Evolutionary conservation across 2,888 invertebrate genomes (phyloP).

Genomic region (Alentia gelatinosa): DNA sequence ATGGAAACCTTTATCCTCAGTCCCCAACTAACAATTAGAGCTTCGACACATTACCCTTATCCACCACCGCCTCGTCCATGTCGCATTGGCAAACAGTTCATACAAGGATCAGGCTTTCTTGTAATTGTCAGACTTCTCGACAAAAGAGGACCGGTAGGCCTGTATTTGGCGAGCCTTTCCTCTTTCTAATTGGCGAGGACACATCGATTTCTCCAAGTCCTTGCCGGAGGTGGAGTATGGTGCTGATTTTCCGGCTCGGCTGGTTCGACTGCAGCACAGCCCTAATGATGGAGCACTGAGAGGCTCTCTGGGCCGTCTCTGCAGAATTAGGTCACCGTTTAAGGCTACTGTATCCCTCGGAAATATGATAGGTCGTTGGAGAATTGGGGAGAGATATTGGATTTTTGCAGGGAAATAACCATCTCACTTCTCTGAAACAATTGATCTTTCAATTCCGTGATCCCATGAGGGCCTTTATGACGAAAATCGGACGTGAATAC

Average conservation of each 20-base stretch:
- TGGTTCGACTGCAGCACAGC: background rate
- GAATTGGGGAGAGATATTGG: too few relatives aligned
- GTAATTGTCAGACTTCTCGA: background rate
- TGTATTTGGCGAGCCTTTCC: background rate
- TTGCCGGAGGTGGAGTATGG: background rate
- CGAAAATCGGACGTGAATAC: too few relatives aligned
- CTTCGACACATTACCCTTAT: too few relatives aligned
- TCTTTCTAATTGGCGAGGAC: background rate
- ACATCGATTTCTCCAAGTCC: constrained; percentile 31
- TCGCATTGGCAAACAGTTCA: background rate
- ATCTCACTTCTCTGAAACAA: constrained; percentile 1
- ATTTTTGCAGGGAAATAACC: too few relatives aligned
- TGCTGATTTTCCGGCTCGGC: constrained; percentile 16
- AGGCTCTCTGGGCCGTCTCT: background rate
- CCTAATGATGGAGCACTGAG: background rate
- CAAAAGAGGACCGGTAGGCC: background rate
- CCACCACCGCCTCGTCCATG: background rate
- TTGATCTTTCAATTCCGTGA: background rate
- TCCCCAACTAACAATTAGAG: too few relatives aligned
- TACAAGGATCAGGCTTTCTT: background rate
- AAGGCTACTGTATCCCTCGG: too few relatives aligned
- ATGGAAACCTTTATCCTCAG: too few relatives aligned
- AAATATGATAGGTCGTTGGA: too few relatives aligned
- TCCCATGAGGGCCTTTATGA: background rate
- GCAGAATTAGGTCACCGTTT: too few relatives aligned